Base-by-base conservation (phyloP, 2,113 vertebrate species). In the Eupsittula cactorum region DNA sequence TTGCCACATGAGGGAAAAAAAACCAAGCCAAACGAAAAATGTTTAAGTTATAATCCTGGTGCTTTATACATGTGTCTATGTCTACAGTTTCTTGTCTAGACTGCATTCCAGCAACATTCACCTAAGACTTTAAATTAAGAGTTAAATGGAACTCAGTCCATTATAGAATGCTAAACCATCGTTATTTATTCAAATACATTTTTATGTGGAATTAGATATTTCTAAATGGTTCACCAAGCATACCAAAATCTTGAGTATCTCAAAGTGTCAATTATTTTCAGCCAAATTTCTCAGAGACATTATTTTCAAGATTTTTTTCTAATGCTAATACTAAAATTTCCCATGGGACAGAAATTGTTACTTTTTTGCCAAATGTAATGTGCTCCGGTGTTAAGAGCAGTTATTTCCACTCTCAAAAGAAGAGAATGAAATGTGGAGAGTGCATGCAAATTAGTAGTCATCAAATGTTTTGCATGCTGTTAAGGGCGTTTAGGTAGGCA, bases 391-490 rank as follows among this genome's bases (percentile, higher is more conserved):
- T 44, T 81, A 93, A 92, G 42, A 88, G 69, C 52, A 82, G 60
- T 88, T 88, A 86, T 86, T 93, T 92, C 77, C 6, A 4, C 59
- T 92, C 55, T 90, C 42, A 55, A 19, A 86, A 75, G 69, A 92
- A 92, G 75, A 74, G 50, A 87, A 47, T 53, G 63, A 71, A 88
- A 86, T 47, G 90, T 86, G 88, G 77, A 86, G 77, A 94, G 31
- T 83, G 24, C 10, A 33, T 92, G 74, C 47, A 91, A 93, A 94
- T 92, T 86, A 73, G 19, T 53, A 89, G 57, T 73, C 35, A 95
- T 92, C 39, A 64, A 93, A 83, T 49, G 21, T 55, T 92, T 93
- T 92, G 21, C 23, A 37, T 91, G 80, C 80, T 95, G 47, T 73
- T 86, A 81, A 93, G 57, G 25, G 83, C 35, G 52, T 93, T 92